Evolutionary conservation across 2,797 vertebrate species (phyloP).

Genomic region (Aselliscus stoliczkanus): DNA sequence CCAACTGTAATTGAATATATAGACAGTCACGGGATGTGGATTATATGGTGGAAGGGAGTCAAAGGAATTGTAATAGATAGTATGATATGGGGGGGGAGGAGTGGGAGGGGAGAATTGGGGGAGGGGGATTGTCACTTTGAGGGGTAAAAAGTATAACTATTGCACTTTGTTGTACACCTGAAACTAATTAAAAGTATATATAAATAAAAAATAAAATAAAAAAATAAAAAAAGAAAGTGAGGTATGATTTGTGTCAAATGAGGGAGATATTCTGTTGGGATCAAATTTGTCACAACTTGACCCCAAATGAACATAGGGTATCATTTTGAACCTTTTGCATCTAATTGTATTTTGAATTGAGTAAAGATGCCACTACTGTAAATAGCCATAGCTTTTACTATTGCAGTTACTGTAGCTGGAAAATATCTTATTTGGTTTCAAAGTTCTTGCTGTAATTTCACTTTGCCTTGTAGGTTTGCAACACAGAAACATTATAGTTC

Average conservation of each 20-base stretch:
- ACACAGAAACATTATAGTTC: conserved; percentile 61
- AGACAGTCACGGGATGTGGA: too few relatives aligned
- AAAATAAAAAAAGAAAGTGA: too few relatives aligned
- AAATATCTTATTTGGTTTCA: conserved; percentile 29
- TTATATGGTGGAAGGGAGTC: too few relatives aligned
- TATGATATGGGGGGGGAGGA: too few relatives aligned
- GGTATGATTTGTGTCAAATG: conserved; percentile 79
- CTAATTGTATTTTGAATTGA: conserved; percentile 35
- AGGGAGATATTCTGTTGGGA: conserved; percentile 70
- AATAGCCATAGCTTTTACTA: conserved; percentile 6
- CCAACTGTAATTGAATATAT: too few relatives aligned
- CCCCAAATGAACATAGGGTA: conserved; percentile 59
- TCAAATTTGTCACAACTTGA: conserved; percentile 74
- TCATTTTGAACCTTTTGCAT: conserved; percentile 56
- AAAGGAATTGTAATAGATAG: too few relatives aligned
- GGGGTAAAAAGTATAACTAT: too few relatives aligned
- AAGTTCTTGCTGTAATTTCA: conserved; percentile 36
- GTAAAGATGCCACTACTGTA: not conserved
- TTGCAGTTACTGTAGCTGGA: conserved; percentile 55
- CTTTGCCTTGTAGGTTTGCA: conserved; percentile 69
- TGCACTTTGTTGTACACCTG: too few relatives aligned
- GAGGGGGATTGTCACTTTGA: too few relatives aligned
- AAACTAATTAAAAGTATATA: too few relatives aligned
- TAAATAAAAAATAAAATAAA: too few relatives aligned
- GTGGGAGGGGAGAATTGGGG: too few relatives aligned